Evolutionary conservation across 2,888 invertebrate species (phyloP).

Genomic region (Drosophila diplacantha): DNA sequence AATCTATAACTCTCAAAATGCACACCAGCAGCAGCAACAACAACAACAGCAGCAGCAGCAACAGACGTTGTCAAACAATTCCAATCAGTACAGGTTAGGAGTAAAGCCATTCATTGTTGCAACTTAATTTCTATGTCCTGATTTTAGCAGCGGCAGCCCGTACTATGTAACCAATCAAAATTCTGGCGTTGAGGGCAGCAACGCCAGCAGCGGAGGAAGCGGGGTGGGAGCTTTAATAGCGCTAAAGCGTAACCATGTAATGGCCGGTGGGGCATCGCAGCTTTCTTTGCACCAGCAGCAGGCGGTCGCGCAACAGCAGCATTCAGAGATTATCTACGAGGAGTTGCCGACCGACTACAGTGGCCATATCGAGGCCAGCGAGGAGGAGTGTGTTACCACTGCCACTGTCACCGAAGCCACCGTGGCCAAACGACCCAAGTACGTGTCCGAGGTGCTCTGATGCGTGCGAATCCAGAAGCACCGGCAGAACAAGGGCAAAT

Average conservation of each 20-base stretch:
- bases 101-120: neutral
- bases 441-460: conserved; percentile 76
- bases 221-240: conserved; percentile 74
- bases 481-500: conserved; percentile 55
- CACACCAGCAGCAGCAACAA: conserved; percentile 59
- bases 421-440: conserved; percentile 76
- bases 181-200: conserved; percentile 53
- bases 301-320: conserved; percentile 55
- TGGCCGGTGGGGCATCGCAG: conserved; percentile 68
- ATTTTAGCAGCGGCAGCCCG: conserved; percentile 61
- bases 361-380: conserved; percentile 73
- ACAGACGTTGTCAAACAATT: conserved; percentile 71
- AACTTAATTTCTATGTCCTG: neutral
- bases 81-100: conserved; percentile 76
- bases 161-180: conserved; percentile 75
- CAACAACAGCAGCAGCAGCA: conserved; percentile 52
- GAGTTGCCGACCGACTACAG: conserved; percentile 76
- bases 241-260: conserved; percentile 75
- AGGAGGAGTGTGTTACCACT: conserved; percentile 73
- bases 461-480: conserved; percentile 71
- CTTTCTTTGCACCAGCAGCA: conserved; percentile 63
- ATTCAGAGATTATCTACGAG: conserved; percentile 75
- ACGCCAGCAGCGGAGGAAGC: conserved; percentile 36
- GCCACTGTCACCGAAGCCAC: conserved; percentile 52
- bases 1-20: conserved; percentile 75